A percentile compares a stretch with the other conserved stretches of the same genome.
Evolutionary conservation across 2,797 vertebrate species (phyloP).

Genomic region (Mallotus villosus): DNA sequence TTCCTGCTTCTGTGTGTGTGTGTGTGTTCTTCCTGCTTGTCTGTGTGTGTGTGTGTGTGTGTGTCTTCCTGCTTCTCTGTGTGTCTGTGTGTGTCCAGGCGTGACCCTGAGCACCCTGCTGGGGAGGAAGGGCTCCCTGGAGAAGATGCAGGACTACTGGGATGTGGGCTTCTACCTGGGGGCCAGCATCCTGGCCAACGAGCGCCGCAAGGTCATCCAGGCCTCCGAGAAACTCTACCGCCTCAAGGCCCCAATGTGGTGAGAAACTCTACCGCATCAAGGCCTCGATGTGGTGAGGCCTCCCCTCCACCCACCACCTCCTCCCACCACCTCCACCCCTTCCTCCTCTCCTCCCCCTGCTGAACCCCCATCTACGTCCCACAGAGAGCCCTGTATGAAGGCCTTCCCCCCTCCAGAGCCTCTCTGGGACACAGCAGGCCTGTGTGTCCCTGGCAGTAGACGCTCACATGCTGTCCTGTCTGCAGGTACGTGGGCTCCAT

Average conservation of each 20-base stretch:
- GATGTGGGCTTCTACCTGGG: constrained; percentile 92
- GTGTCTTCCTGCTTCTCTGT: background rate
- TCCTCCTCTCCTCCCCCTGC: too few species aligned
- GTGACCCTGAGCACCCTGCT: constrained; percentile 86
- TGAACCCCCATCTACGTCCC: too few species aligned
- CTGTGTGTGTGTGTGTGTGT: too few species aligned
- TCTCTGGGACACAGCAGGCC: too few species aligned
- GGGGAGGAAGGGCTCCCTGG: constrained; percentile 84
- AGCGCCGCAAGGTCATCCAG: constrained; percentile 82
- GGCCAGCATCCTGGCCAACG: constrained; percentile 83
- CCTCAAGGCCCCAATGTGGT: constrained; percentile 88
- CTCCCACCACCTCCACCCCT: too few species aligned
- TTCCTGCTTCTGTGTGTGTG: too few species aligned
- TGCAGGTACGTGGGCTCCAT: constrained; percentile 86
- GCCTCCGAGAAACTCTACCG: constrained; percentile 89
- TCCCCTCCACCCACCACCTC: too few species aligned
- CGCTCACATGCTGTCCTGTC: background rate
- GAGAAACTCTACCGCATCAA: constrained; percentile 53
- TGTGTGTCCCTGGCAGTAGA: too few species aligned
- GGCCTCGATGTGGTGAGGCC: constrained; percentile 83
- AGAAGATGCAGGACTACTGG: constrained; percentile 92
- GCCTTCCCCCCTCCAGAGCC: too few species aligned
- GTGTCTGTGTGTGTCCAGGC: constrained; percentile 64
- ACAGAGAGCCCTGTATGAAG: too few species aligned
- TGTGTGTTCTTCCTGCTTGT: too few species aligned